Percentiles rank a stretch among this genome's conserved stretches.
phyloP scores from a whole-genome alignment of 2,797 vertebrate species.

The Ptychadena robeensis region DNA sequence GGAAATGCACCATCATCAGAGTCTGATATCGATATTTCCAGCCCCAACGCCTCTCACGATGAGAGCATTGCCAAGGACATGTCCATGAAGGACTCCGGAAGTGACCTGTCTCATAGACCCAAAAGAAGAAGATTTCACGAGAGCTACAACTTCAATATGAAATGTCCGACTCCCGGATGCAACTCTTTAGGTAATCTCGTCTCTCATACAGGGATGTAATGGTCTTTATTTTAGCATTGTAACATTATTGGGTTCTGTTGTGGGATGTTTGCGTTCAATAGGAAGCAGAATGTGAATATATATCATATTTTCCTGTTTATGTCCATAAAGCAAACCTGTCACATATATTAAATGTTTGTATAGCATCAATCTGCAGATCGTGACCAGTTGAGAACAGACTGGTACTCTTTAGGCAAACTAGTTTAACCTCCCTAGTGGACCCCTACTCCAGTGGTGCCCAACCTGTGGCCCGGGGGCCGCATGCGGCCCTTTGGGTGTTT shows the following conservation, averaged over 20 bases:
- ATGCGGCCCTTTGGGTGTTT: too few relatives aligned
- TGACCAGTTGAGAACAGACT: too few relatives aligned
- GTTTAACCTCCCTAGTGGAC: too few relatives aligned
- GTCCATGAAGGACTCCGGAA: slow-evolving; percentile 91
- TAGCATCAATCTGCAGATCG: too few relatives aligned
- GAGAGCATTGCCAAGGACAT: slow-evolving; percentile 94
- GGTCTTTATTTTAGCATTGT: neutral
- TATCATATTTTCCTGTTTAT: too few relatives aligned
- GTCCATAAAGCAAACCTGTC: too few relatives aligned
- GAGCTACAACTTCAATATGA: slow-evolving; percentile 99
- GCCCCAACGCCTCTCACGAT: slow-evolving; percentile 94
- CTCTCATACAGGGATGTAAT: neutral
- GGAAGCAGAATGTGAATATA: too few relatives aligned
- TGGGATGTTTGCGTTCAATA: too few relatives aligned
- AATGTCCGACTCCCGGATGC: slow-evolving; percentile 97
- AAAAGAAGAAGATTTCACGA: slow-evolving; percentile 97
- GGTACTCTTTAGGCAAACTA: too few relatives aligned
- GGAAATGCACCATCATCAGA: slow-evolving; percentile 98
- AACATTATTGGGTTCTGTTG: neutral
- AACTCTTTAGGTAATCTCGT: slow-evolving; percentile 87
- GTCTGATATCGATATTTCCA: slow-evolving; percentile 97
- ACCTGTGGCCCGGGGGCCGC: too few relatives aligned
- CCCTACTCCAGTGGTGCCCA: too few relatives aligned
- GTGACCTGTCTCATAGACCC: slow-evolving; percentile 93
- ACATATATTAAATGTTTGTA: too few relatives aligned